Evolutionary conservation across 2,113 vertebrate species (phyloP), one percentile per base, ranked within the genome.

Genomic region (Lagopus leucura): DNA sequence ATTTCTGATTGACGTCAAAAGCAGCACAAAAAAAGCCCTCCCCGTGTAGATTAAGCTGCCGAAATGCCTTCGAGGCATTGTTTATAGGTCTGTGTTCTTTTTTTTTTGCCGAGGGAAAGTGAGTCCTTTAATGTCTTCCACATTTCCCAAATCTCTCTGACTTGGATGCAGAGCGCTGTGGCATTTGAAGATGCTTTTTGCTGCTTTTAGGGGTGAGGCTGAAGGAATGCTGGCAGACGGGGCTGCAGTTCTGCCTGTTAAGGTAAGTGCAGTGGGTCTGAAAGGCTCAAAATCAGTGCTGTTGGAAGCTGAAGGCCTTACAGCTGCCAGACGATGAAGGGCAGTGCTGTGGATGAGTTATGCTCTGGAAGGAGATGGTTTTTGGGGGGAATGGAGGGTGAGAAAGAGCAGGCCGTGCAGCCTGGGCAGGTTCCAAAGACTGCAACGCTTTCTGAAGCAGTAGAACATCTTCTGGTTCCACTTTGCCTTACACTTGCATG

Each of bases 71-170:
- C 86, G 43, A 22, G 95, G 96, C 73, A 4, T 96, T 96, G 95
- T 97, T 97, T 97, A 77, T 96, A 92, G 97, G 96, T 96, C 94
- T 88, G 0, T 27, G 57, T 71, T 95, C 94, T 86, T 93, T 86
- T 96, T 96, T 96, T 96, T 96, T 92, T 96, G 94, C 94, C 58
- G 88, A 95, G 96, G 64, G 97, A 98, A 97, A 98, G 97, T 90
- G 94, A 97, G 91, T 48, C 71, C 93, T 95, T 96, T 97, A 97
- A 97, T 97, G 84, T 89, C 95, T 97, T 96, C 97, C 97, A 97
- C 88, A 96, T 97, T 97, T 92, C 94, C 72, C 96, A 90, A 90
- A 95, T 94, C 95, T 93, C 92, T 75, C 84, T 18, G 47, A 86
- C 93, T 88, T 8, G 87, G 82, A 76, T 61, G 30, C 88, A 18